These are phyloP conservation scores for Crotophaga sulcirostris DNA, from an alignment of 2,113 vertebrate species.

Conservation along the genomic window DNA sequence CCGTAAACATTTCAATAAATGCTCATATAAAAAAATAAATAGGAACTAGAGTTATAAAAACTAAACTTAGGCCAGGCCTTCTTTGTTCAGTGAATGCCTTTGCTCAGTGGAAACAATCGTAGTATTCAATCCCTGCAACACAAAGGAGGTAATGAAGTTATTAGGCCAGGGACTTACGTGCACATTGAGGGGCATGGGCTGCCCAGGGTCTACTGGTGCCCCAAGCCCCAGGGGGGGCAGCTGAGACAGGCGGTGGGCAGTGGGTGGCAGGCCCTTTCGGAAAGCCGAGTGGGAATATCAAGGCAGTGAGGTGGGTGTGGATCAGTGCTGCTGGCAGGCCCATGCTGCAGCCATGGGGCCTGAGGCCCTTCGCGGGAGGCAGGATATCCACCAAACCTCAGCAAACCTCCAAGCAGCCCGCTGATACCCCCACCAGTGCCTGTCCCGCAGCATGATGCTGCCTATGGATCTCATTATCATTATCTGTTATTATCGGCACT, in stretches of 20 bases:
- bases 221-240: fast-evolving
- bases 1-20: neutral
- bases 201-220: fast-evolving
- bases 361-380: neutral
- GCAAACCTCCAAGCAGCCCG: fast-evolving
- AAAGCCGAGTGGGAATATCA: fast-evolving
- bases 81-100: neutral
- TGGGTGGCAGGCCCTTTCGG: fast-evolving
- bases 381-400: fast-evolving
- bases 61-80: neutral
- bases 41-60: neutral
- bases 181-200: fast-evolving
- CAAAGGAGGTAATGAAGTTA: neutral
- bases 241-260: neutral
- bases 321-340: neutral
- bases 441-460: fast-evolving
- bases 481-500: fast-evolving
- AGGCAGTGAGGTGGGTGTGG: fast-evolving
- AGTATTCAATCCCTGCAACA: neutral
- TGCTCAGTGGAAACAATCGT: fast-evolving
- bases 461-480: fast-evolving
- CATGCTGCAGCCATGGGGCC: fast-evolving
- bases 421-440: neutral
- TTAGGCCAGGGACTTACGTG: fast-evolving
- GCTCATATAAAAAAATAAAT: neutral